A percentile compares a stretch with the other conserved stretches of the same genome.
Evolutionary conservation across 2,888 invertebrate genomes (phyloP).

Genomic region (Stenotaenia linearis): DNA sequence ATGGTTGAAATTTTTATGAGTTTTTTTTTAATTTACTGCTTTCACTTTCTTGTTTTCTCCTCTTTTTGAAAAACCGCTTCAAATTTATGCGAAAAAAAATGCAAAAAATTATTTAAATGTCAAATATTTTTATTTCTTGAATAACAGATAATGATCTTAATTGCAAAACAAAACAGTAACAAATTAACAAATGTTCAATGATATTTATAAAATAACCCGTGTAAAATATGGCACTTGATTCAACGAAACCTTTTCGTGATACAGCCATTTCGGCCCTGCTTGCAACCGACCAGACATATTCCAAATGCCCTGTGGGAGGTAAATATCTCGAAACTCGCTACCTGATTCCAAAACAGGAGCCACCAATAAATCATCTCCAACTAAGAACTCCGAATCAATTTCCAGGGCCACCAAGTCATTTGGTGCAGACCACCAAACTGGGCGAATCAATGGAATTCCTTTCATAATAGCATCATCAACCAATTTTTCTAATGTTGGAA

Average conservation of each 20-base stretch:
- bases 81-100: neutral
- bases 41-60: no score
- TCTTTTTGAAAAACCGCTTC: no score
- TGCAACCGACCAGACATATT: conserved; percentile 56
- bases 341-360: conserved; percentile 74
- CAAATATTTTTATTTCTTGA: neutral
- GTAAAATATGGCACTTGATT: neutral
- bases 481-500: conserved; percentile 68
- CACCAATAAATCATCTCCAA: conserved; percentile 84
- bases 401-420: conserved; percentile 69
- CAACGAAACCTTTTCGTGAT: neutral
- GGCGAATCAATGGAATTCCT: conserved; percentile 77
- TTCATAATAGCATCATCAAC: conserved; percentile 71
- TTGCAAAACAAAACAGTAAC: neutral
- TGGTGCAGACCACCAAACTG: conserved; percentile 83
- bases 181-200: neutral
- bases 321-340: conserved; percentile 66
- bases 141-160: neutral
- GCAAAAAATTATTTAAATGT: neutral
- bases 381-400: conserved; percentile 77
- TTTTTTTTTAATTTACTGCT: no score
- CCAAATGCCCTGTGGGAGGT: conserved; percentile 87
- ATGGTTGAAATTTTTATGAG: neutral
- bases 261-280: conserved; percentile 56
- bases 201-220: neutral